A percentile compares a stretch with the other conserved stretches of the same genome.
Evolutionary conservation across 2,113 vertebrate species (phyloP).

Genomic region (Coryphaenoides rupestris): DNA sequence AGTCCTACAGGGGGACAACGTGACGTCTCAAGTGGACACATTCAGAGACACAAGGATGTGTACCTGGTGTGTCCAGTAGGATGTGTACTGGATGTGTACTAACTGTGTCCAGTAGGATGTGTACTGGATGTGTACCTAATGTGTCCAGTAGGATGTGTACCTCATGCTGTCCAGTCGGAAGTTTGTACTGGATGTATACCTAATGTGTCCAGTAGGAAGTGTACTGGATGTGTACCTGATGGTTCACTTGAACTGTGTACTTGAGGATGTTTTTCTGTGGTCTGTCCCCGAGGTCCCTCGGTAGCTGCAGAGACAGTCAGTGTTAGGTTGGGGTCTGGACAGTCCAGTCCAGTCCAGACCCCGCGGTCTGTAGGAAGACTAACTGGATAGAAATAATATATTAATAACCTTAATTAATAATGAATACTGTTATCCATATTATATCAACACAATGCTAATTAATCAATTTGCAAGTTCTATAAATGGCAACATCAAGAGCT

Average conservation of each 20-base stretch:
- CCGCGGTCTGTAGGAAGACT: slow-evolving; percentile 29
- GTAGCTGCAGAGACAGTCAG: slow-evolving; percentile 60
- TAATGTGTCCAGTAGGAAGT: no score
- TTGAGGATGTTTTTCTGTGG: background rate
- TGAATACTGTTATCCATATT: background rate
- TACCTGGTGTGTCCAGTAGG: no score
- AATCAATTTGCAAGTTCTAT: background rate
- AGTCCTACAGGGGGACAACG: no score
- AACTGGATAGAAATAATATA: slow-evolving; percentile 34
- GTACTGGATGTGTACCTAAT: no score
- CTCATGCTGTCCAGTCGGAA: no score
- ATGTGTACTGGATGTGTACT: no score
- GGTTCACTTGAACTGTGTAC: no score
- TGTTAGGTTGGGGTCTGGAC: slow-evolving; percentile 39
- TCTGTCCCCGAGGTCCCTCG: slow-evolving; percentile 51
- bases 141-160: no score
- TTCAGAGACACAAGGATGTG: background rate
- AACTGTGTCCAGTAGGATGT: no score
- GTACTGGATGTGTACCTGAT: no score
- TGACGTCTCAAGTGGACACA: background rate
- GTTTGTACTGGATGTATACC: no score
- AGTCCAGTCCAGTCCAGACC: slow-evolving; percentile 45
- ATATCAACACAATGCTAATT: background rate
- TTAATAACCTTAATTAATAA: background rate
- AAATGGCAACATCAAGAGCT: no score